Conservation (phyloP, 2,797 vertebrate genomes). For the Apogon hyalosoma region DNA sequence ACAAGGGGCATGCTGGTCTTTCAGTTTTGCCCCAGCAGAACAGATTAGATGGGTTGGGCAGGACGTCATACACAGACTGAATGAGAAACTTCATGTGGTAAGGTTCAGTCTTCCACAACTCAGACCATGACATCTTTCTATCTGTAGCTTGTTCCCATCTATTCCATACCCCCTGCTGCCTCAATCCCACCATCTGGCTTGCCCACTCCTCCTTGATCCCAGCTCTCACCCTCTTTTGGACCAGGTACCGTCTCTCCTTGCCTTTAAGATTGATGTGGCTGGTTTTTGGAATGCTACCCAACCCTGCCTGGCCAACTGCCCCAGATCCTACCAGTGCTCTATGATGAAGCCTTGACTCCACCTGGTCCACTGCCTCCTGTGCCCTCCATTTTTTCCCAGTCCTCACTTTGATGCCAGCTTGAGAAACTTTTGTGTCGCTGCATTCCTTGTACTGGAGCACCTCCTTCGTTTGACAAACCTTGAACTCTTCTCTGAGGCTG, state of each 20-base stretch:
- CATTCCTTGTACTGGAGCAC: too few species aligned
- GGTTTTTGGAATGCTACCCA: neutral
- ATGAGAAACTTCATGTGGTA: neutral
- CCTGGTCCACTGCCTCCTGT: neutral
- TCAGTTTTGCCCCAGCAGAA: neutral
- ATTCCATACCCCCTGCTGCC: neutral
- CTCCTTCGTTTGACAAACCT: too few species aligned
- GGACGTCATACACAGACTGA: neutral
- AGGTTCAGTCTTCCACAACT: conserved; percentile 2
- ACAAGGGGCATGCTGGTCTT: neutral
- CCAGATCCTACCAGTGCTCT: neutral
- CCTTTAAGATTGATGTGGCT: neutral
- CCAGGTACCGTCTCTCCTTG: neutral
- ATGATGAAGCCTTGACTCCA: neutral
- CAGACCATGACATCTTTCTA: conserved; percentile 2
- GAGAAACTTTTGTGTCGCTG: too few species aligned
- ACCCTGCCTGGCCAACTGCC: neutral
- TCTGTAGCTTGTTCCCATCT: neutral
- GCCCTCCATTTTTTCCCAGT: neutral
- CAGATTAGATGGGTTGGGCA: neutral
- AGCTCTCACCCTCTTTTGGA: neutral
- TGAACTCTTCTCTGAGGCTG: too few species aligned
- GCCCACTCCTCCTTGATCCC: neutral
- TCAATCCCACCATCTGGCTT: neutral
- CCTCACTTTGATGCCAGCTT: too few species aligned